A percentile compares a stretch with the other conserved stretches of the same genome.
These are phyloP conservation scores for Crypturellus undulatus DNA, from an alignment of 2,113 vertebrate genomes.

Conservation along the genomic window DNA sequence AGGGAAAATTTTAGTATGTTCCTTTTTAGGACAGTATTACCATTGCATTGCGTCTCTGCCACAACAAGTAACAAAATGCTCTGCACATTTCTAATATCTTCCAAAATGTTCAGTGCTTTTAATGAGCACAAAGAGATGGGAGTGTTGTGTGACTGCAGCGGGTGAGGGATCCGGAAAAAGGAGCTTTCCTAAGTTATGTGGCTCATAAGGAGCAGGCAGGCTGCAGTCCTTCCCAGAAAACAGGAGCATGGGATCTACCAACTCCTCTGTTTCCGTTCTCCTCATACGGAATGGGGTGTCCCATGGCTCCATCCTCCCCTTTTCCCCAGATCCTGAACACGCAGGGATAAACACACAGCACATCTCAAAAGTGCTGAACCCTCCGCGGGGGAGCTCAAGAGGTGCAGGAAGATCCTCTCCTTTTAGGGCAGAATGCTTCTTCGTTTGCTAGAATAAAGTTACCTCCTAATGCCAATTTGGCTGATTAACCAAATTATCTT, in stretches of 20 bases:
- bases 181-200: neutral
- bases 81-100: neutral
- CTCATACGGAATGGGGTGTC: neutral
- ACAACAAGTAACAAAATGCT: neutral
- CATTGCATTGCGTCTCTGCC: neutral
- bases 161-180: neutral
- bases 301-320: neutral
- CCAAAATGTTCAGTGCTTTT: neutral
- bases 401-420: conserved; percentile 25
- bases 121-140: neutral
- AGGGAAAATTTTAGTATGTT: neutral
- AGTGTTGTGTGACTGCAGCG: neutral
- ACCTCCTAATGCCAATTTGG: neutral
- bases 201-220: neutral
- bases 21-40: neutral
- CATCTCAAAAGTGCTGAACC: neutral
- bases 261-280: neutral
- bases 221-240: neutral
- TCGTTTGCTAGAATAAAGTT: neutral
- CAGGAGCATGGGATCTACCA: neutral
- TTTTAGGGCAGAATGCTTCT: neutral
- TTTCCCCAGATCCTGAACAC: neutral
- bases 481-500: neutral
- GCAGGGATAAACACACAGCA: neutral
- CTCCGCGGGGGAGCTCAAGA: neutral